phyloP scores from a whole-genome alignment of 1,140 invertebrate species.

The Gonioctena quinquepunctata region DNA sequence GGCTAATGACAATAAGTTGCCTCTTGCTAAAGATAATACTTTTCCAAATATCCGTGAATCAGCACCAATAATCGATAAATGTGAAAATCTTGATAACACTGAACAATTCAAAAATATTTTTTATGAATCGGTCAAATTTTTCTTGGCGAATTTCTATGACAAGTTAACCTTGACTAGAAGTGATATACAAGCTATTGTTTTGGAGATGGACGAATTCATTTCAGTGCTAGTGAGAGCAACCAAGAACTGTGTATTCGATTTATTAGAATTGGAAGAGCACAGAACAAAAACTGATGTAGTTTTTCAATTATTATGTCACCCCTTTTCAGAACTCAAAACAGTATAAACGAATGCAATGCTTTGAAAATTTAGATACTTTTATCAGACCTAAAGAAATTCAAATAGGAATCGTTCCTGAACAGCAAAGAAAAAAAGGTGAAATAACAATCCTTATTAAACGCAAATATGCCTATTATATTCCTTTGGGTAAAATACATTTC shows the following conservation, averaged over 20 bases:
- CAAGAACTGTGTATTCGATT: conserved; percentile 5
- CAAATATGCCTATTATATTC: conserved; percentile 6
- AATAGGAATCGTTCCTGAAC: conserved; percentile 1
- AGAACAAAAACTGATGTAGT: not conserved
- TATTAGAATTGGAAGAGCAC: conserved; percentile 1
- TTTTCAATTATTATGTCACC: conserved; percentile 4
- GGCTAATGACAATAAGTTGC: not conserved
- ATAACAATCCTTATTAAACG: not conserved
- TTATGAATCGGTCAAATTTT: not conserved
- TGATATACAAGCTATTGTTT: conserved; percentile 2
- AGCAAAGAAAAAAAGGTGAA: not conserved
- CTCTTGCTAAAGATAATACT: not conserved
- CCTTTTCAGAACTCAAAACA: conserved; percentile 1
- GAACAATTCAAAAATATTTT: not conserved
- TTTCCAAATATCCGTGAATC: not conserved
- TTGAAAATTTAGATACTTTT: not conserved
- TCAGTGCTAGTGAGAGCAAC: not conserved
- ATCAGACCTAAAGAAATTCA: conserved; percentile 1
- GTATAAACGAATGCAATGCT: conserved; percentile 4
- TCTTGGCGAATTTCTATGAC: not conserved
- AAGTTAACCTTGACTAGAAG: not conserved
- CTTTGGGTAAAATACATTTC: not conserved
- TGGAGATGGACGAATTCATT: not conserved
- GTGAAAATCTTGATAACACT: not conserved
- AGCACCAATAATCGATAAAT: not conserved